A percentile compares a stretch with the other conserved stretches of the same genome.
Conservation (phyloP, 2,797 vertebrate genomes). For the Sebastes baramenuke region DNA sequence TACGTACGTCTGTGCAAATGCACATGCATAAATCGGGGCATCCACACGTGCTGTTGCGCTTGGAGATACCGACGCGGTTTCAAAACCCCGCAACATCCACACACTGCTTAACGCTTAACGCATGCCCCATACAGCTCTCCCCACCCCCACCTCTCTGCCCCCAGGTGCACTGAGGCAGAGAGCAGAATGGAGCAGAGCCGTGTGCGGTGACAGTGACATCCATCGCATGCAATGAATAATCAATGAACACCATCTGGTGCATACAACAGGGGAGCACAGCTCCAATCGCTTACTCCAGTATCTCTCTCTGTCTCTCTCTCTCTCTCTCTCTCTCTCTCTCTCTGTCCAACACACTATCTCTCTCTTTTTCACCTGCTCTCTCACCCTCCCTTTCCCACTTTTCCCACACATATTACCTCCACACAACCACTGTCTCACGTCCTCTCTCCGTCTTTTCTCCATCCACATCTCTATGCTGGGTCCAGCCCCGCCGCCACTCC, state of each 20-base stretch:
- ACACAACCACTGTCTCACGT: neutral
- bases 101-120: neutral
- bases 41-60: neutral
- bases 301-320: conserved; percentile 42
- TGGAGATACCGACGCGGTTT: conserved; percentile 8
- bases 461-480: neutral
- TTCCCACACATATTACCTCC: conserved; percentile 51
- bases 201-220: conserved; percentile 82
- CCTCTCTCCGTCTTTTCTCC: conserved; percentile 5
- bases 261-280: conserved; percentile 77
- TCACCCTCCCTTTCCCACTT: conserved; percentile 15
- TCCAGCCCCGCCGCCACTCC: neutral
- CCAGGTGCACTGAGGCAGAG: conserved; percentile 72
- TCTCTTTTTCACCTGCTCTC: conserved; percentile 32
- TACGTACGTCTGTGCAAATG: conserved; percentile 37
- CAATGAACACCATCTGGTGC: conserved; percentile 87
- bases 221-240: conserved; percentile 86
- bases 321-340: conserved; percentile 35
- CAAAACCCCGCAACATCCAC: conserved; percentile 24
- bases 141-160: conserved; percentile 48
- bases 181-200: conserved; percentile 72
- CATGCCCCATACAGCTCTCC: conserved; percentile 21
- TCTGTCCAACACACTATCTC: conserved; percentile 37
- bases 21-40: conserved; percentile 5
- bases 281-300: conserved; percentile 67